Conservation (phyloP, 35 echinoderm and acorn worm genomes). For the Apostichopus californicus region DNA sequence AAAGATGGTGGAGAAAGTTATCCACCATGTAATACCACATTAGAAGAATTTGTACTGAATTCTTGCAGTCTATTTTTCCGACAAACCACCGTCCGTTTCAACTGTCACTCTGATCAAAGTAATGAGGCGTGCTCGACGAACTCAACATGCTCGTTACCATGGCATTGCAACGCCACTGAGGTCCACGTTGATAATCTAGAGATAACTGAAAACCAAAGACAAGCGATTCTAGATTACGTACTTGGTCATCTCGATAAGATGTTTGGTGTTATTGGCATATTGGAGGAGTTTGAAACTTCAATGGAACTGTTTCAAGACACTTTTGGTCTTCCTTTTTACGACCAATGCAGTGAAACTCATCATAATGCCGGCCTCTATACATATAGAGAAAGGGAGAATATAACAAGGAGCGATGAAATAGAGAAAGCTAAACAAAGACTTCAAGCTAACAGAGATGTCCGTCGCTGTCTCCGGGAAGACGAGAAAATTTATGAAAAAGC, state of each 20-base stretch:
- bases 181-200: slow-evolving; percentile 32
- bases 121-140: not conserved
- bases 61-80: slow-evolving; percentile 43
- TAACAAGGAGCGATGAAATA: not conserved
- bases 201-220: not conserved
- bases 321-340: slow-evolving; percentile 23
- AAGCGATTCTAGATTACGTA: not conserved
- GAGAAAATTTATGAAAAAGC: slow-evolving; percentile 20
- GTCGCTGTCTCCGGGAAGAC: slow-evolving; percentile 1
- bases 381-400: not conserved
- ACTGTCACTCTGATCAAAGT: not conserved
- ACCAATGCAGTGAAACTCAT: not conserved
- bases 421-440: not conserved
- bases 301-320: slow-evolving; percentile 30
- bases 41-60: slow-evolving; percentile 32
- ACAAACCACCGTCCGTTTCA: slow-evolving; percentile 33
- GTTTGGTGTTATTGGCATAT: slow-evolving; percentile 32
- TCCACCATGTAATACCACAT: slow-evolving; percentile 18
- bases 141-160: not conserved
- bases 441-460: not conserved
- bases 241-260: slow-evolving; percentile 1
- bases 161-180: slow-evolving; percentile 43
- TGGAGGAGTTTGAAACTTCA: slow-evolving; percentile 33
- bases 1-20: slow-evolving; percentile 34
- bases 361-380: not conserved